Percentiles rank a stretch among this genome's conserved stretches.
Evolutionary conservation across 2,113 vertebrate genomes (phyloP).

Genomic region (Lophura nycthemera): DNA sequence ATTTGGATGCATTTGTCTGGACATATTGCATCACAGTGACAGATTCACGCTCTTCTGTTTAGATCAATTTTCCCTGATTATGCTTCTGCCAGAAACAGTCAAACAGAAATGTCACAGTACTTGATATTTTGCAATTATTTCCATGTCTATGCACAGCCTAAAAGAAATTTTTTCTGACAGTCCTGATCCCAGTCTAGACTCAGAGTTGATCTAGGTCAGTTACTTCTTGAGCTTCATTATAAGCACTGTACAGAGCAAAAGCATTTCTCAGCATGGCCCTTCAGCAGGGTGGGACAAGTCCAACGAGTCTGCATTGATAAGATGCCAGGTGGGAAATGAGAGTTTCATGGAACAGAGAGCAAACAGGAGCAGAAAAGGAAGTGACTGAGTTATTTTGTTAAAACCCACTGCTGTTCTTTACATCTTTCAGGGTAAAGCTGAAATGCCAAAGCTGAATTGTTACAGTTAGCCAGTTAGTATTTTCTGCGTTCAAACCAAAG

Average conservation of each 20-base stretch:
- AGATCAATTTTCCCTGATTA: background rate
- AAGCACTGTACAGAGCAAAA: background rate
- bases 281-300: background rate
- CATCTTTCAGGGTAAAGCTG: background rate
- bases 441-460: background rate
- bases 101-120: background rate
- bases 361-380: background rate
- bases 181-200: conserved; percentile 21
- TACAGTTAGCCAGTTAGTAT: background rate
- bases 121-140: conserved; percentile 31
- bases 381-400: background rate
- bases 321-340: background rate
- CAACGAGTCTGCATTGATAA: background rate
- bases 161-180: conserved; percentile 51
- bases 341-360: background rate
- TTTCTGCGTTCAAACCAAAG: background rate
- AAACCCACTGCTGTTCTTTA: background rate
- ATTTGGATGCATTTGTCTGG: background rate
- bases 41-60: conserved; percentile 19
- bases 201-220: conserved; percentile 10
- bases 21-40: background rate
- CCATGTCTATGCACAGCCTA: background rate
- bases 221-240: background rate
- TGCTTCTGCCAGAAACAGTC: conserved; percentile 16
- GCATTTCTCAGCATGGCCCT: background rate